Evolutionary conservation across 1,140 invertebrate genomes (phyloP).

Genomic region (Drosophila nasuta): DNA sequence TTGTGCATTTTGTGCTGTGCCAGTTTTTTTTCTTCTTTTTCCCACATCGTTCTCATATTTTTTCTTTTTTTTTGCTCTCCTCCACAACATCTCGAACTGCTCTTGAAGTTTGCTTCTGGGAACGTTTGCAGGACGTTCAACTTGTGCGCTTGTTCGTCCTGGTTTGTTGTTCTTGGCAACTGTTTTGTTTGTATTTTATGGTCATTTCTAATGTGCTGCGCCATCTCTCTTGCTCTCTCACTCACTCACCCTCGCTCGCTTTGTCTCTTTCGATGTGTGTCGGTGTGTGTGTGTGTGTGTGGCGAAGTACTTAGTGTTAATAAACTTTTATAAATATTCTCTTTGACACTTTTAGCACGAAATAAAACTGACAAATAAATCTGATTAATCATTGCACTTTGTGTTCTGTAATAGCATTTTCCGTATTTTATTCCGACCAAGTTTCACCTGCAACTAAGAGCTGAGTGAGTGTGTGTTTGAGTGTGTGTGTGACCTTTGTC

Average conservation of each 20-base stretch:
- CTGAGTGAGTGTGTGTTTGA: conserved; percentile 29
- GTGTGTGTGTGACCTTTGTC: conserved; percentile 45
- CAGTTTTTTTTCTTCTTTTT: conserved; percentile 41
- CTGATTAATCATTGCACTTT: conserved; percentile 83
- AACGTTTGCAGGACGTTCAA: conserved; percentile 67
- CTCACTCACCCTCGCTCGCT: background rate
- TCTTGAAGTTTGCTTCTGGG: conserved; percentile 66
- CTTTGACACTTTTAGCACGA: conserved; percentile 83
- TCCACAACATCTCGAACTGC: conserved; percentile 17
- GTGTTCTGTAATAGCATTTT: conserved; percentile 71
- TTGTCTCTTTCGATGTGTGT: conserved; percentile 18
- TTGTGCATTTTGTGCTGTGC: conserved; percentile 65
- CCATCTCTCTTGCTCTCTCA: background rate
- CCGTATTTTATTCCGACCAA: conserved; percentile 55
- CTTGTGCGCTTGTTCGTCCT: conserved; percentile 39
- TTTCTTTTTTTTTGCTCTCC: background rate
- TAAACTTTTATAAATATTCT: conserved; percentile 84
- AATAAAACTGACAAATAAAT: conserved; percentile 84
- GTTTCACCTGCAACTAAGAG: conserved; percentile 21
- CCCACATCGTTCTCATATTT: background rate
- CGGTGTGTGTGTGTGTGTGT: too few species aligned
- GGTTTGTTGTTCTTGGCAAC: conserved; percentile 68
- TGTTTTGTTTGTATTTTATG: conserved; percentile 82
- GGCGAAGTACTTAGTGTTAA: conserved; percentile 79
- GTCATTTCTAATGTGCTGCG: conserved; percentile 74